Evolutionary conservation across 2,888 invertebrate genomes (phyloP).

Genomic region (Lomographa bimaculata): DNA sequence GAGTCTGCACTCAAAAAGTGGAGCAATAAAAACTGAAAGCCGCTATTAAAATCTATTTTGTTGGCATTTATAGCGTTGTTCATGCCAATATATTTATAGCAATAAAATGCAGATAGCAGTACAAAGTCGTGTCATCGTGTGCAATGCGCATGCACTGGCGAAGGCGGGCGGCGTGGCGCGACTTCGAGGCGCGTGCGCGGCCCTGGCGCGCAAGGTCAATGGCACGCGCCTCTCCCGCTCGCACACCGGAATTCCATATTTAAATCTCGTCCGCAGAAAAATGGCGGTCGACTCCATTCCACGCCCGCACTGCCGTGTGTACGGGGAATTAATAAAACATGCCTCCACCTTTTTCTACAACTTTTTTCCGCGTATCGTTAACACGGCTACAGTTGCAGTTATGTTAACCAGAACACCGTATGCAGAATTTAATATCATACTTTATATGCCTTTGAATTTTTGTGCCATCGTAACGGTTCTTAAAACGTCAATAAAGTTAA

Average conservation of each 20-base stretch:
- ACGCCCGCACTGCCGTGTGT: slow-evolving; percentile 64
- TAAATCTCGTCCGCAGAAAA: slow-evolving; percentile 84
- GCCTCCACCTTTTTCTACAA: slow-evolving; percentile 68
- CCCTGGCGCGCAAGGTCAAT: slow-evolving; percentile 79
- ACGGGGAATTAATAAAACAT: slow-evolving; percentile 82
- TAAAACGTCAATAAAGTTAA: slow-evolving; percentile 47
- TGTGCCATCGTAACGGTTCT: slow-evolving; percentile 47
- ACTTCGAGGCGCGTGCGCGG: slow-evolving; percentile 69
- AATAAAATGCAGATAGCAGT: slow-evolving; percentile 51
- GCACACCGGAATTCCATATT: slow-evolving; percentile 84
- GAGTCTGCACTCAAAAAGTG: too few species aligned
- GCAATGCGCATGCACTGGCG: slow-evolving; percentile 24
- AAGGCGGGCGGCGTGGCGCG: slow-evolving; percentile 41
- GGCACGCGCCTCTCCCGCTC: slow-evolving; percentile 81
- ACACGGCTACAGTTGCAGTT: slow-evolving; percentile 64
- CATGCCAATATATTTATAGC: slow-evolving; percentile 26
- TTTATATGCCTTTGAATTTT: slow-evolving; percentile 46
- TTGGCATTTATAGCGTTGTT: slow-evolving; percentile 6
- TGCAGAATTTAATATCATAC: slow-evolving; percentile 51
- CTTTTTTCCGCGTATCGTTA: slow-evolving; percentile 72
- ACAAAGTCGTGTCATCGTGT: slow-evolving; percentile 52
- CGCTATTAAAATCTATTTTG: background rate
- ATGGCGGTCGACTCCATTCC: slow-evolving; percentile 80
- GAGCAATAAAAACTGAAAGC: background rate
- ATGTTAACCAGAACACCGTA: slow-evolving; percentile 46